Conservation (phyloP, 2,888 invertebrate genomes). For the Bhutanitis thaidina region DNA sequence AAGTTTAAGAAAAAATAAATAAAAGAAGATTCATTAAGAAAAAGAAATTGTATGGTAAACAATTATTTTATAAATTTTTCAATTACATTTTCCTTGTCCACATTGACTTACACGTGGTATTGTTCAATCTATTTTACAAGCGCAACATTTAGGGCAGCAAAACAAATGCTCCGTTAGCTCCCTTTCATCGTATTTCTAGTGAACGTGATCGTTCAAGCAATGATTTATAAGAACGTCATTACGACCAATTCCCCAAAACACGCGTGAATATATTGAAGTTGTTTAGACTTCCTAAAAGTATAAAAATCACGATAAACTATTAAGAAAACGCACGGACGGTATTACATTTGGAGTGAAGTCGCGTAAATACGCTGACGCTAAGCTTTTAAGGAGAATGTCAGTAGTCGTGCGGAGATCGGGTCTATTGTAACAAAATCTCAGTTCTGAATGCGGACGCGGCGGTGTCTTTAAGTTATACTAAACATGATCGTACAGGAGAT, state of each 20-base stretch:
- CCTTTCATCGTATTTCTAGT: slow-evolving; percentile 9
- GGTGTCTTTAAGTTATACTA: too few species aligned
- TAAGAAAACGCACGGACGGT: neutral
- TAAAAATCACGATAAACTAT: neutral
- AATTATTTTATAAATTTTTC: too few species aligned
- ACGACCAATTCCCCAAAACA: neutral
- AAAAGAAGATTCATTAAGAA: too few species aligned
- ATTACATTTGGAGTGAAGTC: neutral
- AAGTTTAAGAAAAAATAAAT: too few species aligned
- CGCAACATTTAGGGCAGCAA: neutral
- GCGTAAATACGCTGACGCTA: neutral
- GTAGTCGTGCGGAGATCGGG: slow-evolving; percentile 5
- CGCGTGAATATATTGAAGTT: neutral
- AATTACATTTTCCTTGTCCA: too few species aligned
- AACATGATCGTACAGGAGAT: too few species aligned
- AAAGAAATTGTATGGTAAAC: too few species aligned
- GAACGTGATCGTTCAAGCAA: slow-evolving; percentile 4
- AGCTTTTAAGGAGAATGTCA: slow-evolving; percentile 3
- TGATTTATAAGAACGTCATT: slow-evolving; percentile 5
- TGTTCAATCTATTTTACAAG: too few species aligned
- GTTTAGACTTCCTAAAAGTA: neutral
- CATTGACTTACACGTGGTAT: too few species aligned
- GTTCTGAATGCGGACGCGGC: slow-evolving; percentile 1
- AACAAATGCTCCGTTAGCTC: slow-evolving; percentile 1
- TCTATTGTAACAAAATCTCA: slow-evolving; percentile 6